phyloP scores from a whole-genome alignment of 2,797 vertebrate genomes.

The Melanotaenia parkinsoni region DNA sequence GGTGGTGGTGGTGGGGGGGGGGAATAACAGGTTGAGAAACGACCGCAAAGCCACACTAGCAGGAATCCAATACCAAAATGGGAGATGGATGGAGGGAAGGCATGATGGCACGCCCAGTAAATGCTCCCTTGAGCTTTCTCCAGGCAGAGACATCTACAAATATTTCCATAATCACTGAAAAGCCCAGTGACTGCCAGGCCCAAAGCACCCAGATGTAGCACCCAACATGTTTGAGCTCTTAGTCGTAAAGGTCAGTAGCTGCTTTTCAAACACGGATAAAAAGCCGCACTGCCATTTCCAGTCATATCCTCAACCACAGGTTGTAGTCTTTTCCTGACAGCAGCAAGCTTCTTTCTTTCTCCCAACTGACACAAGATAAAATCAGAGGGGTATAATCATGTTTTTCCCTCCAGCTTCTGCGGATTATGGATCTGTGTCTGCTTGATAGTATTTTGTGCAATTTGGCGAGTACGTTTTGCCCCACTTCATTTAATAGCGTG shows the following conservation, averaged over 20 bases:
- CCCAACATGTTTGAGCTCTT: constrained; percentile 75
- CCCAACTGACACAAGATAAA: constrained; percentile 27
- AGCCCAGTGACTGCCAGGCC: constrained; percentile 49
- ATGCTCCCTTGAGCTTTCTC: constrained; percentile 58
- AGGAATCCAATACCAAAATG: constrained; percentile 41
- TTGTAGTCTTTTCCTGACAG: constrained; percentile 50
- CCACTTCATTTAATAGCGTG: constrained; percentile 8
- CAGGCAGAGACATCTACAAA: constrained; percentile 60
- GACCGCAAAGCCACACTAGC: constrained; percentile 25
- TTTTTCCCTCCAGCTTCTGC: constrained; percentile 27
- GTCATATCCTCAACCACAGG: constrained; percentile 40
- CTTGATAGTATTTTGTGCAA: constrained; percentile 29
- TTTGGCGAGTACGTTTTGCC: constrained; percentile 33
- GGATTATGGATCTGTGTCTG: constrained; percentile 33
- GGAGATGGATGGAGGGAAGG: constrained; percentile 29
- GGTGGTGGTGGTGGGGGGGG: neutral
- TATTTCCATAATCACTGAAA: constrained; percentile 72
- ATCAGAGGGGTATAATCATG: neutral
- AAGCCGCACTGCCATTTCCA: constrained; percentile 68
- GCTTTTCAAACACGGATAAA: constrained; percentile 66
- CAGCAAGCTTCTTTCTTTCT: constrained; percentile 37
- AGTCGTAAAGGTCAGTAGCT: constrained; percentile 74
- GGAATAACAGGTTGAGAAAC: constrained; percentile 46
- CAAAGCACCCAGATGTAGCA: constrained; percentile 62
- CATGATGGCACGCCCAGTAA: constrained; percentile 52